These are phyloP conservation scores for Molossus alvarezi DNA, from an alignment of 2,797 vertebrate species.

Conservation along the genomic window DNA sequence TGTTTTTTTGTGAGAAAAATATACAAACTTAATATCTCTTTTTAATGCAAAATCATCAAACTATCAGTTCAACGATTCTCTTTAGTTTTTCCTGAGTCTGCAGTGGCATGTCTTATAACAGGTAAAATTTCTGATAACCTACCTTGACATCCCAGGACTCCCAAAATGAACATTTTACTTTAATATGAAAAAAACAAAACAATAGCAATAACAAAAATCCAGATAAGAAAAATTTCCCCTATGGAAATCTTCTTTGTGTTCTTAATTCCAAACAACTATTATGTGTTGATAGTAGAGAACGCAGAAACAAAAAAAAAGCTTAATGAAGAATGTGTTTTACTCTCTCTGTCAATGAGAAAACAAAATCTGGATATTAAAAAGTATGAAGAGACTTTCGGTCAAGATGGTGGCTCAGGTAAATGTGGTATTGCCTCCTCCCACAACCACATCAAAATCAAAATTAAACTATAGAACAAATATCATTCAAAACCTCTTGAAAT, in stretches of 20 bases:
- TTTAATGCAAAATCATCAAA: neutral
- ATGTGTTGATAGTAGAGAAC: neutral
- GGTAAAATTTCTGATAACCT: neutral
- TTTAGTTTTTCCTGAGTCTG: slow-evolving; percentile 18
- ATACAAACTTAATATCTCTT: neutral
- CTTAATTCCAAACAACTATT: neutral
- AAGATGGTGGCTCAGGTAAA: too few relatives aligned
- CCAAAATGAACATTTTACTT: neutral
- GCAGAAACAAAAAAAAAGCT: neutral
- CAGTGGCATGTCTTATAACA: neutral
- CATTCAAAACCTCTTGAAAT: too few relatives aligned
- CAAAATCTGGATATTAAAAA: slow-evolving; percentile 12
- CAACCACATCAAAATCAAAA: too few relatives aligned
- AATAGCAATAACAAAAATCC: neutral
- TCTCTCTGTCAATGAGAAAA: slow-evolving; percentile 4
- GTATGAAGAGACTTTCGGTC: too few relatives aligned
- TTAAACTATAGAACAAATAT: too few relatives aligned
- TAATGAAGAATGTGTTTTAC: neutral
- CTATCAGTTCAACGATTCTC: neutral
- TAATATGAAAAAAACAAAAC: neutral
- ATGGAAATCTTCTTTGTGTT: neutral
- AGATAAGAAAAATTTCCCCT: slow-evolving; percentile 23
- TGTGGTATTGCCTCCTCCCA: too few relatives aligned
- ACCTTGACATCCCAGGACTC: neutral
- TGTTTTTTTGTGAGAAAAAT: neutral